Evolutionary conservation across 1,140 invertebrate species (phyloP), one percentile per base, ranked within the genome.

Genomic region (Dryas iulia): DNA sequence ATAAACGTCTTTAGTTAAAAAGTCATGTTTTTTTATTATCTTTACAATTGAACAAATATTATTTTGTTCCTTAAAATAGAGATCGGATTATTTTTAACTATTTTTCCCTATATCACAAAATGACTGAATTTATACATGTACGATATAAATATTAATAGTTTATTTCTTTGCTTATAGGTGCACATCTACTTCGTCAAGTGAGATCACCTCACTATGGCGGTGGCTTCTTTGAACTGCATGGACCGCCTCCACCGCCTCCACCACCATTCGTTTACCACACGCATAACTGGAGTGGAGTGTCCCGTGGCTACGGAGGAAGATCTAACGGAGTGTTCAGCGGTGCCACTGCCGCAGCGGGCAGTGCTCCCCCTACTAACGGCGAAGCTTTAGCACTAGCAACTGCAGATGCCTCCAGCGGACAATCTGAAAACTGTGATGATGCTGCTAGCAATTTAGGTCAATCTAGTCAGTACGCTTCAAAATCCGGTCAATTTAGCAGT

Each of bases 291-390:
- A 83, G 78, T 33, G 88, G 88, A 11, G 59, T 83, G 14, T 59
- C 78, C 8, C 72, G 73, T 47, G 70, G 71, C 11, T 30, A 68
- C 35, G 76, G 74, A 59, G 83, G 84, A 14, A 35, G 57, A 1
- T 69, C 61, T 18, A 78, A 82, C 60, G 85, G 84, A 56, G 79
- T 89, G 0, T 87, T 84, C 52, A 90, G 85, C 59, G 88, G 88
- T 2, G 88, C 88, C 4, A 78, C 85, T 5, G 86, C 86, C 18
- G 70, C 78, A 10, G 76, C 79, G n/a, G 71, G 74, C 2, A 77
- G 70, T 54, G 76, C 70, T 24, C 31, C 56, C 1, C 75, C 83
- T 47, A 11, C 65, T 12, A 25, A 54, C 24, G 82, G 82, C 30
- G 71, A 84, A 73, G 84, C 88, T 5, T 77, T 87, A 66, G 85